Base-by-base conservation (phyloP, 1,140 invertebrate genomes). In the Lordiphosa collinella region DNA sequence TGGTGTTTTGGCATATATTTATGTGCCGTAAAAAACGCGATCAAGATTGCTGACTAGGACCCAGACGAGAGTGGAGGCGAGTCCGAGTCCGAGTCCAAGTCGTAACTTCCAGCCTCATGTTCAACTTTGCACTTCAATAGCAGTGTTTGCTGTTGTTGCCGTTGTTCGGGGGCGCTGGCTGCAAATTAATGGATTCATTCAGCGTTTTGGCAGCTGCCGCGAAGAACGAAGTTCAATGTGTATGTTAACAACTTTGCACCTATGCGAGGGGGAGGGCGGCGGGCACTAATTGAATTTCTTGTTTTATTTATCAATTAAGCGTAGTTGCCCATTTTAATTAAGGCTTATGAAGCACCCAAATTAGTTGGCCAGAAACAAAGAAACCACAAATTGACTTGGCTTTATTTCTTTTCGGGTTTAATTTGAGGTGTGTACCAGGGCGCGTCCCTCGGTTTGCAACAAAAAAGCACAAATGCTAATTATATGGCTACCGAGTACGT, bases 1-100 rank as follows among this genome's bases (percentile, higher is more conserved):
- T 84, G 65, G 78, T 84, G 72, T 85, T 82, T 84, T 84, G 78
- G 78, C 78, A 84, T 84, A 84, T 84, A 84, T 84, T 84, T 84
- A 84, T 84, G 78, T 84, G 78, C 78, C 78, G 78, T 82, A 84
- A 84, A 84, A 84, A 84, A 84, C 84, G 79, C 78, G 78, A 84
- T 84, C 78, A 84, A 84, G 78, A 84, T 84, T 78, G 64, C 50
- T 60, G 37, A 46, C 69, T 55, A 60, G 69, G 70, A 62, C 70
- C 76, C 60, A 56, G 51, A 55, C 47, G 47, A 67, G 68, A 8
- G 31, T 52, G 64, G 54, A 59, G 66, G 76, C 43, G 65, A 47
- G 36, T 51, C 18, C 29, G 65, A 47, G 36, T 51, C 18, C 29
- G 46, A 47, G 54, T 52, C 50, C 32, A 34, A 40, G 38, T 54